Base-by-base conservation (phyloP, 1,140 invertebrate genomes). In the Drepana arcuata region DNA sequence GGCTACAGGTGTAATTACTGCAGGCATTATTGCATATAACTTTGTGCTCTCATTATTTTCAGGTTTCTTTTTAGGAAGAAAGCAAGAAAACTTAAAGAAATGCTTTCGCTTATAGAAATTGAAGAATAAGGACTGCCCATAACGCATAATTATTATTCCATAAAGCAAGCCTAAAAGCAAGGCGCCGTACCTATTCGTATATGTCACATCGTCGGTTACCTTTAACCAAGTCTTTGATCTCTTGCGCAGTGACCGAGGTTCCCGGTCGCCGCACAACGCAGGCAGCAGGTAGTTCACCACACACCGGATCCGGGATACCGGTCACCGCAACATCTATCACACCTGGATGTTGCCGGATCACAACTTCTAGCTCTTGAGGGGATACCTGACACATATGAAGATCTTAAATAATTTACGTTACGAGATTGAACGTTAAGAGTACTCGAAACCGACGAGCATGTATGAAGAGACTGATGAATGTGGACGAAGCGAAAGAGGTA, bases 261-360 rank as follows among this genome's bases (percentile, higher is more conserved):
- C 46, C 59, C 1, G 60, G 50, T 15, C 51, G 40, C 4, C 10
- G 30, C 6, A 56, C 32, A 1, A 60, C 46, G 18, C 40, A 47
- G 0, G 57, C 52, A 5, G 51, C 43, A 7, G 52, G 44, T 11
- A 59, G 38, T 7, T 56, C 48, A 0, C 48, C 51, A 23, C 21
- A 34, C 15, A 44, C 39, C 21, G 74, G 44, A 43, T 90, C 71
- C 1, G 86, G 86, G 16, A 91, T 74, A 0, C 90, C 88, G 24
- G 92, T 80, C 0, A 94, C 90, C 0, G 87, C 90, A 2, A 75
- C 88, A 39, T 91, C 89, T 10, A 71, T 54, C 1, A 94, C 84
- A 1, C 65, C 84, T 1, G 87, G 85, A 68, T 92, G 89, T 12
- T 69, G 68, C 2, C 86, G 48, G 4, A 94, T 70, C 7, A 92